Evolutionary conservation across 2,113 vertebrate genomes (phyloP).

Genomic region (Acanthochromis polyacanthus): DNA sequence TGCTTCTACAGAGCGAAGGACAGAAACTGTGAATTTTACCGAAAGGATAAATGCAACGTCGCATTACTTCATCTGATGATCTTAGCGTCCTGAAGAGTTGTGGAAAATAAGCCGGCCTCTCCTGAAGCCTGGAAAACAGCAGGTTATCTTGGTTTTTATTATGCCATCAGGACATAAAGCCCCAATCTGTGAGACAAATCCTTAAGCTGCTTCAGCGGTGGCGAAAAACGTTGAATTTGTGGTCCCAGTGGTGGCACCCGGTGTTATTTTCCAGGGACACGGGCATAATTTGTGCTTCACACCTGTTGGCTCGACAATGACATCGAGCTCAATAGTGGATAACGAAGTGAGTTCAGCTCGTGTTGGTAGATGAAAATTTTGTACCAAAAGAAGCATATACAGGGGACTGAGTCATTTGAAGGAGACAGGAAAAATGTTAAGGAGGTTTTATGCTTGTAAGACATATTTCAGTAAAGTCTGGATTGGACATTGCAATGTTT

Average conservation of each 20-base stretch:
- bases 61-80: constrained; percentile 29
- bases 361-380: constrained; percentile 17
- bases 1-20: constrained; percentile 15
- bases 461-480: background rate
- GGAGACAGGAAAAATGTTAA: background rate
- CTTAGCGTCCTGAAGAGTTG: constrained; percentile 35
- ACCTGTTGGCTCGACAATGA: constrained; percentile 41
- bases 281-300: constrained; percentile 26
- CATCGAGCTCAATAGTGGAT: constrained; percentile 31
- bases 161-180: constrained; percentile 58
- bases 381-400: constrained; percentile 18
- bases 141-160: constrained; percentile 57
- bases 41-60: constrained; percentile 24
- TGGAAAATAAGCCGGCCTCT: constrained; percentile 41
- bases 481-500: too few species aligned
- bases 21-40: constrained; percentile 20
- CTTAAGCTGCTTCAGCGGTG: constrained; percentile 46
- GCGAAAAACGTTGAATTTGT: constrained; percentile 50
- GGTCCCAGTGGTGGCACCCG: constrained; percentile 41
- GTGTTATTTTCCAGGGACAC: constrained; percentile 44
- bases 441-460: background rate
- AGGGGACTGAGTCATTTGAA: constrained; percentile 8
- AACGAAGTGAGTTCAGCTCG: constrained; percentile 20
- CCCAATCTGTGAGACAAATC: constrained; percentile 60
- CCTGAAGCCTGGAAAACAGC: constrained; percentile 24